Base-by-base conservation (phyloP, 1,140 invertebrate genomes). In the Aleiodes sp. region DNA sequence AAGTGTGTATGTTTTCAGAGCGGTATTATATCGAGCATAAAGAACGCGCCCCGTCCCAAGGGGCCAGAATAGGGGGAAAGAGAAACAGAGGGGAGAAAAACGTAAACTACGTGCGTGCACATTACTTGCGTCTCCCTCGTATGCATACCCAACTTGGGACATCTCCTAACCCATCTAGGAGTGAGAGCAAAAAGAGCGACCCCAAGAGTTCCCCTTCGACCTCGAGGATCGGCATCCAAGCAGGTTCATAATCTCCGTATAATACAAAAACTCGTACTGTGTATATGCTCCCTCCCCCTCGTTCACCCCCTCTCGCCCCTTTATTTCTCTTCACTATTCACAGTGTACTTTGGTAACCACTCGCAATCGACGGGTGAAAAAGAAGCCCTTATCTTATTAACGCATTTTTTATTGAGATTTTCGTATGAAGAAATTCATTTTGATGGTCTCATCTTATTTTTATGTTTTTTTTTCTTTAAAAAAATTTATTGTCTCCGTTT, bases 1-100 rank as follows among this genome's bases (percentile, higher is more conserved):
- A 82, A 83, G 82, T 82, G 81, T 84, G 84, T 85, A 84, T 85
- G 82, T 86, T 86, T 85, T 85, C 79, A 85, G 84, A 86, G 82
- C 82, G 82, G 83, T 85, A 86, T 86, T 86, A 85, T 85, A 86
- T 86, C 83, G 84, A 85, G 84, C 84, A 86, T 86, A 85, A 85
- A 86, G 84, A 85, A 83, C 80, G 82, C 61, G 76, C 80, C 79
- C 76, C 67, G 81, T 86, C 84, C 82, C 84, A 72, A 56, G 82
- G 83, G 84, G 77, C 24, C 46, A n/a, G n/a, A n/a, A 29, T 21
- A 2, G 7, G 26, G 46, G 21, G 46, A 41, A 24, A 41, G 61
- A 26, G 65, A 79, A 75, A 75, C 59, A 75, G 68, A 74, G 75
- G 78, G 78, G 83, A 79, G 79, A 79, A 52, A 52, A 52, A 52